A percentile compares a stretch with the other conserved stretches of the same genome.
These are phyloP conservation scores for Bovichtus diacanthus DNA, from an alignment of 2,797 vertebrate genomes.

Conservation along the genomic window DNA sequence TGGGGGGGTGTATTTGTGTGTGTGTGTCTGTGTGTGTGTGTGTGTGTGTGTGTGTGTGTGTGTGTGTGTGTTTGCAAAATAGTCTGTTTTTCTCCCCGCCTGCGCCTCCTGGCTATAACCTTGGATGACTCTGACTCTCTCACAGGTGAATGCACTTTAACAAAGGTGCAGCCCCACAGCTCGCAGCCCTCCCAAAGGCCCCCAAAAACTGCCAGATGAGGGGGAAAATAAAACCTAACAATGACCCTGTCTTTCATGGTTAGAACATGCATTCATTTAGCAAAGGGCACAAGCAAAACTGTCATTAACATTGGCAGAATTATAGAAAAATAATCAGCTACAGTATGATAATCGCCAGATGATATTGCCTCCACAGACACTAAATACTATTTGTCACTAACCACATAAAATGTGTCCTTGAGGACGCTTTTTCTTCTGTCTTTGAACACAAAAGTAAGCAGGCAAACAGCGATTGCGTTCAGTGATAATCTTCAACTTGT, in stretches of 20 bases:
- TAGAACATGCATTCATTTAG: slow-evolving; percentile 40
- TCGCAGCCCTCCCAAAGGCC: slow-evolving; percentile 48
- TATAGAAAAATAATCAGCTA: slow-evolving; percentile 48
- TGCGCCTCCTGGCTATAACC: slow-evolving; percentile 54
- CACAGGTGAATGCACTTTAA: slow-evolving; percentile 78
- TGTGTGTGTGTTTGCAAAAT: slow-evolving; percentile 15
- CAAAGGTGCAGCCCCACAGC: slow-evolving; percentile 60
- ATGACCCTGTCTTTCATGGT: slow-evolving; percentile 32
- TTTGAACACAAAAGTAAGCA: slow-evolving; percentile 76
- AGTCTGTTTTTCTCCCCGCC: slow-evolving; percentile 11
- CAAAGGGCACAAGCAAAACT: slow-evolving; percentile 54
- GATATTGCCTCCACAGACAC: slow-evolving; percentile 8
- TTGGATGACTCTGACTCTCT: slow-evolving; percentile 59
- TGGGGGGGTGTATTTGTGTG: slow-evolving; percentile 16
- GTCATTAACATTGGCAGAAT: slow-evolving; percentile 56
- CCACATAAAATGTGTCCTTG: slow-evolving; percentile 75
- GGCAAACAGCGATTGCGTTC: slow-evolving; percentile 66
- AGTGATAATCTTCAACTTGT: slow-evolving; percentile 76
- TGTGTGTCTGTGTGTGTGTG: no score
- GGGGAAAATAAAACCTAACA: slow-evolving; percentile 40
- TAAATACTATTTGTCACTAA: slow-evolving; percentile 31
- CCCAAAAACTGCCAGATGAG: slow-evolving; percentile 51
- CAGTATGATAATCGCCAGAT: slow-evolving; percentile 24
- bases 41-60: no score
- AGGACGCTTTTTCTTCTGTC: slow-evolving; percentile 69